Conservation (phyloP, 2,797 vertebrate genomes). For the Helicolenus hilgendorfi region DNA sequence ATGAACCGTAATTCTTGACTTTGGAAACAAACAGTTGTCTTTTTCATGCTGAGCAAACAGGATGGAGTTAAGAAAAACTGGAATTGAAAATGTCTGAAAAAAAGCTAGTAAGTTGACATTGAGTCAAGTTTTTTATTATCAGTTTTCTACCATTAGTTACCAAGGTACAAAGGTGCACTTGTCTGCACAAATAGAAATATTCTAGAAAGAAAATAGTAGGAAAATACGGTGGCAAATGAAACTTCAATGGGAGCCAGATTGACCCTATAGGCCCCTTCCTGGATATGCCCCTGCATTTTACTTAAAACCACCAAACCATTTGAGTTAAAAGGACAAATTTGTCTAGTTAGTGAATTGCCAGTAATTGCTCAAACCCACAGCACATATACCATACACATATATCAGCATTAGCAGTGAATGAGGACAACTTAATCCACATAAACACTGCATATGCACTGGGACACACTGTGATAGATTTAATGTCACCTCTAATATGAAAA, state of each 20-base stretch:
- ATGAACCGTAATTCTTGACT: not conserved
- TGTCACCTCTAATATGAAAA: constrained; percentile 3
- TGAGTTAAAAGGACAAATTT: not conserved
- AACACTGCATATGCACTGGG: not conserved
- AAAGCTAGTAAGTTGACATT: not conserved
- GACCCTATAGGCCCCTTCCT: not conserved
- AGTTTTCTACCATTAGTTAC: not conserved
- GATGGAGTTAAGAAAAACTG: not conserved
- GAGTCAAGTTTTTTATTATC: not conserved
- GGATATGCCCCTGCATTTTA: not conserved
- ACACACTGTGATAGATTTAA: not conserved
- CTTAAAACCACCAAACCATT: not conserved
- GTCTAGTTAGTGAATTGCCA: not conserved
- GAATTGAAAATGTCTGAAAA: not conserved
- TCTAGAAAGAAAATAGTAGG: not conserved
- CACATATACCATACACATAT: not conserved
- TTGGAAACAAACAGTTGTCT: not conserved
- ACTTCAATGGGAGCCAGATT: not conserved
- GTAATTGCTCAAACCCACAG: not conserved
- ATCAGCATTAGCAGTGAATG: not conserved
- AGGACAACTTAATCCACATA: not conserved
- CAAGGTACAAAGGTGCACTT: not conserved
- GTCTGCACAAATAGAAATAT: not conserved
- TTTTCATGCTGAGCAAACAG: not conserved
- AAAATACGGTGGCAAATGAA: not conserved